Evolutionary conservation across 2,888 invertebrate genomes (phyloP).

Genomic region (Agrochola circellaris): DNA sequence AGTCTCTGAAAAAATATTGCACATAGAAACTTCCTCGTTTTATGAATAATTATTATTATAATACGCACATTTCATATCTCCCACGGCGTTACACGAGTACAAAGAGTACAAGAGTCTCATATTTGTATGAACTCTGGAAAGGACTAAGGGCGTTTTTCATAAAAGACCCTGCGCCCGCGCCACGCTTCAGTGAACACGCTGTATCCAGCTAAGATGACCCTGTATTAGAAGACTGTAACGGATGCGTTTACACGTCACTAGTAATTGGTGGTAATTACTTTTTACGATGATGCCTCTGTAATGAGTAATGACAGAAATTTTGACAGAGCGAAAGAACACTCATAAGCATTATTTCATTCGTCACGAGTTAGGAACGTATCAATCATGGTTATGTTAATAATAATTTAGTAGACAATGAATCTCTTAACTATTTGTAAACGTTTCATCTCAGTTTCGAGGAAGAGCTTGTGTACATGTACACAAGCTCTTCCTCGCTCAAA

Average conservation of each 20-base stretch:
- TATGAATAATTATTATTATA: constrained; percentile 10
- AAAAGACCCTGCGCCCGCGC: neutral
- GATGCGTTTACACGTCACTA: too few species aligned
- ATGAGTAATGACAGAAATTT: neutral
- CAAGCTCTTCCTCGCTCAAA: too few species aligned
- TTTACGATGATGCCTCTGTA: neutral
- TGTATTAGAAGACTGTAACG: neutral
- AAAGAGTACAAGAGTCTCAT: constrained; percentile 2
- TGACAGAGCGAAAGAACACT: neutral
- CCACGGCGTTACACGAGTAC: neutral
- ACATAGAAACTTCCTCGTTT: constrained; percentile 10
- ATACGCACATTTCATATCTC: neutral
- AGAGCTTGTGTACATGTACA: neutral
- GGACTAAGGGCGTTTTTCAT: neutral
- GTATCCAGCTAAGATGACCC: too few species aligned
- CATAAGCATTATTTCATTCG: neutral
- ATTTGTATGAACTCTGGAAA: neutral
- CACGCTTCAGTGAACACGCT: neutral
- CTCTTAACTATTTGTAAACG: neutral
- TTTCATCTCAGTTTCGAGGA: too few species aligned
- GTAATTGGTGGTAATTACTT: neutral
- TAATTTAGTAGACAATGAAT: neutral
- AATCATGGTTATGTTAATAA: neutral
- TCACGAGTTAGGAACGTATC: neutral
- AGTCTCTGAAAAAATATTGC: neutral